phyloP scores from a whole-genome alignment of 64 coral and sea anemone genomes.

The Porites australiensis region DNA sequence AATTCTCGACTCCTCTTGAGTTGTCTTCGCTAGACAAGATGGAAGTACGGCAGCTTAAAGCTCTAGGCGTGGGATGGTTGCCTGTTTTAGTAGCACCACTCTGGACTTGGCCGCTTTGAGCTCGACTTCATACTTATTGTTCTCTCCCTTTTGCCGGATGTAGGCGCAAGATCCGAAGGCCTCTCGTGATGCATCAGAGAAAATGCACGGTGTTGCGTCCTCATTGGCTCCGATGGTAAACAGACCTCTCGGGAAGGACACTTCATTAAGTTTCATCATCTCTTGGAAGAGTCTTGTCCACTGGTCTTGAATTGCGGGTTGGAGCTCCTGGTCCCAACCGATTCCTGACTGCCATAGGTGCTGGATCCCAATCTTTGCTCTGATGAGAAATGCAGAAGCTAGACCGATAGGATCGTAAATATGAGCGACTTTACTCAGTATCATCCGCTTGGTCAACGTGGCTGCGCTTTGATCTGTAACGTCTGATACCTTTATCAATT shows the following conservation, averaged over 20 bases:
- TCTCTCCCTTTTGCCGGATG: background rate
- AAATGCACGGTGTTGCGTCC: constrained; percentile 4
- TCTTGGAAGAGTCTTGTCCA: constrained; percentile 23
- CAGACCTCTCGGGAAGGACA: constrained; percentile 12
- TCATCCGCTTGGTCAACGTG: constrained; percentile 47
- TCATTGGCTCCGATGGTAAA: background rate
- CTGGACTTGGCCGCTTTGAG: constrained; percentile 63
- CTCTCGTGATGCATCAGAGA: constrained; percentile 51
- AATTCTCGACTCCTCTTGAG: constrained; percentile 18
- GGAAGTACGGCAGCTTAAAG: background rate
- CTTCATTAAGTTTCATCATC: constrained; percentile 22
- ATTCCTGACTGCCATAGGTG: constrained; percentile 47
- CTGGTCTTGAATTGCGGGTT: background rate
- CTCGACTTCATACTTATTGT: constrained; percentile 14
- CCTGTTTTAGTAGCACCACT: constrained; percentile 59
- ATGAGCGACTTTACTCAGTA: constrained; percentile 28
- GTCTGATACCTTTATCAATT: background rate
- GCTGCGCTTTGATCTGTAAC: no score
- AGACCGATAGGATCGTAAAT: constrained; percentile 62
- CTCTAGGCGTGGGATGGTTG: background rate
- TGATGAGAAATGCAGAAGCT: constrained; percentile 28
- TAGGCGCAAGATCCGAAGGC: constrained; percentile 62
- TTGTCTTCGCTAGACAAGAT: constrained; percentile 38
- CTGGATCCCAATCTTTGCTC: constrained; percentile 51
- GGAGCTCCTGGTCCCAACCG: constrained; percentile 29